These are phyloP conservation scores for Drosophila athabasca DNA, from an alignment of 1,140 invertebrate genomes.

Conservation along the genomic window DNA sequence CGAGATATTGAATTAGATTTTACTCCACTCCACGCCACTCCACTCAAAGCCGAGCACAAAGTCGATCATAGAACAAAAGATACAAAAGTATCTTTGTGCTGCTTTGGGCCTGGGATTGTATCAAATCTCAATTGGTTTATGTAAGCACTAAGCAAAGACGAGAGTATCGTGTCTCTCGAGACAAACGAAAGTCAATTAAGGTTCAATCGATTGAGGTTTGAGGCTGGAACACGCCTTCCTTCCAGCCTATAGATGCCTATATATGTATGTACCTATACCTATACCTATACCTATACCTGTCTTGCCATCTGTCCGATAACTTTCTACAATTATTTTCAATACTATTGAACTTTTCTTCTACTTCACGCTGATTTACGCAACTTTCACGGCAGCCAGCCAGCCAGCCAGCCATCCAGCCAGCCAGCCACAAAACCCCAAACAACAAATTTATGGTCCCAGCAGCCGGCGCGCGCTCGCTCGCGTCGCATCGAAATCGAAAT, in stretches of 20 bases:
- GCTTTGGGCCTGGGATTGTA: background rate
- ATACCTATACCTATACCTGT: conserved; percentile 23
- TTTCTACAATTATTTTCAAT: conserved; percentile 81
- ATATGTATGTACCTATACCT: background rate
- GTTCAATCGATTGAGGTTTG: conserved; percentile 49
- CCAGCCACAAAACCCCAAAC: conserved; percentile 47
- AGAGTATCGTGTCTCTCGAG: background rate
- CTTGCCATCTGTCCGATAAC: conserved; percentile 53
- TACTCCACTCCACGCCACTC: background rate
- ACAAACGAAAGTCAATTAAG: conserved; percentile 67
- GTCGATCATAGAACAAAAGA: conserved; percentile 7
- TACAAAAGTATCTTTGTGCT: background rate
- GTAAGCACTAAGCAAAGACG: conserved; percentile 17
- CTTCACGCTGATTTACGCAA: conserved; percentile 81
- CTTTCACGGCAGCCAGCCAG: conserved; percentile 69
- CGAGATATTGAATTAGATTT: conserved; percentile 11
- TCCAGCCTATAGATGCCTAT: conserved; percentile 18
- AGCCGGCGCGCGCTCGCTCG: conserved; percentile 33
- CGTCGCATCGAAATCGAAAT: conserved; percentile 60
- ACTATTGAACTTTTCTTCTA: conserved; percentile 80
- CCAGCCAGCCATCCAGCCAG: conserved; percentile 18
- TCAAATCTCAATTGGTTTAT: conserved; percentile 25
- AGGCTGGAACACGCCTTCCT: conserved; percentile 50
- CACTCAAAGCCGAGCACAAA: too few relatives aligned
- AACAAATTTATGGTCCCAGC: conserved; percentile 72